phyloP scores from a whole-genome alignment of 1,140 invertebrate species.

The Doryteuthis pealeii region DNA sequence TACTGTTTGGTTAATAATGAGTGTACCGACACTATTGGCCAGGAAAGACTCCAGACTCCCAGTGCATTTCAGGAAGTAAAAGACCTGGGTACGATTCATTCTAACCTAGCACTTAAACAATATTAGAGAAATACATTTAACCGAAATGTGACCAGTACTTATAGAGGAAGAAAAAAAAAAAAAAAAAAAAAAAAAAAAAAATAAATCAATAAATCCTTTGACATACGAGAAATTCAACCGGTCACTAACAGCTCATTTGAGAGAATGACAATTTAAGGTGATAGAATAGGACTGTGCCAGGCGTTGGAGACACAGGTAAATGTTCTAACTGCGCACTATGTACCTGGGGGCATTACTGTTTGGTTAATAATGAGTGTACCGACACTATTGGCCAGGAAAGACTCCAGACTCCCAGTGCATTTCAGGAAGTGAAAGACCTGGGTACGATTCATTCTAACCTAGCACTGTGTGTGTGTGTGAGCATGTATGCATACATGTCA shows the following conservation, averaged over 20 bases:
- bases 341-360: conserved; percentile 12
- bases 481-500: no score
- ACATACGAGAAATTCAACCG: no score
- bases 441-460: not conserved
- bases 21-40: not conserved
- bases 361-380: not conserved
- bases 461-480: no score
- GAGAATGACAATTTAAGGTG: no score
- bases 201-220: no score
- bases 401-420: not conserved
- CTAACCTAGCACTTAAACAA: not conserved
- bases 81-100: not conserved
- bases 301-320: conserved; percentile 16
- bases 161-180: no score
- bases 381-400: not conserved
- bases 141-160: no score
- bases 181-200: no score
- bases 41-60: not conserved
- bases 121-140: no score
- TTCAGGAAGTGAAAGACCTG: not conserved
- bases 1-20: not conserved
- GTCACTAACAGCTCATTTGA: no score
- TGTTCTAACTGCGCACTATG: conserved; percentile 17
- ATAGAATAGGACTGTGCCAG: conserved; percentile 14
- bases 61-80: not conserved